A percentile compares a stretch with the other conserved stretches of the same genome.
These are phyloP conservation scores for Onychomys arenicola DNA, from an alignment of 2,797 vertebrate genomes.

Conservation along the genomic window DNA sequence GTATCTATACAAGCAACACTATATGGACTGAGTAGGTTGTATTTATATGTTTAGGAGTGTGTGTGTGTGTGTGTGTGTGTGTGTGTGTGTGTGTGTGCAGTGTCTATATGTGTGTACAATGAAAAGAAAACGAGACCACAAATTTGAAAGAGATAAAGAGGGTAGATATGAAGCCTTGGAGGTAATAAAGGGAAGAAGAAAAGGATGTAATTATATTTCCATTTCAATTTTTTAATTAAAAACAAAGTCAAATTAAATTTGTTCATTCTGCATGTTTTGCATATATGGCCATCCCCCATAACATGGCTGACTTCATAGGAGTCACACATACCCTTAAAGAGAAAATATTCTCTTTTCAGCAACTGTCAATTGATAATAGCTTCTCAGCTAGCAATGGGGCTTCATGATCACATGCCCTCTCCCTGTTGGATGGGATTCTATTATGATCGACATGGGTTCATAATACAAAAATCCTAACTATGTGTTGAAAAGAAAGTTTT, in stretches of 20 bases:
- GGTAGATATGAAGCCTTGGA: not conserved
- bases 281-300: no score
- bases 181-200: not conserved
- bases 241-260: not conserved
- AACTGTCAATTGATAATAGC: not conserved
- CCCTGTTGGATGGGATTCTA: not conserved
- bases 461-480: not conserved
- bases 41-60: not conserved
- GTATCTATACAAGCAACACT: not conserved
- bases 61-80: not conserved
- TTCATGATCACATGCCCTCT: no score
- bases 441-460: not conserved
- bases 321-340: not conserved
- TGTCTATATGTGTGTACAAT: not conserved
- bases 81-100: not conserved
- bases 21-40: not conserved
- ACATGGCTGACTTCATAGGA: not conserved
- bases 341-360: not conserved
- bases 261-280: not conserved
- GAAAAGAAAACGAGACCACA: not conserved
- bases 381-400: not conserved
- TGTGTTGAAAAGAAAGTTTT: not conserved
- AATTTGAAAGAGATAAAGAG: not conserved
- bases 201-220: not conserved
- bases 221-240: not conserved